These are phyloP conservation scores for Aphrophora alni DNA, from an alignment of 2,888 invertebrate species.

Conservation along the genomic window DNA sequence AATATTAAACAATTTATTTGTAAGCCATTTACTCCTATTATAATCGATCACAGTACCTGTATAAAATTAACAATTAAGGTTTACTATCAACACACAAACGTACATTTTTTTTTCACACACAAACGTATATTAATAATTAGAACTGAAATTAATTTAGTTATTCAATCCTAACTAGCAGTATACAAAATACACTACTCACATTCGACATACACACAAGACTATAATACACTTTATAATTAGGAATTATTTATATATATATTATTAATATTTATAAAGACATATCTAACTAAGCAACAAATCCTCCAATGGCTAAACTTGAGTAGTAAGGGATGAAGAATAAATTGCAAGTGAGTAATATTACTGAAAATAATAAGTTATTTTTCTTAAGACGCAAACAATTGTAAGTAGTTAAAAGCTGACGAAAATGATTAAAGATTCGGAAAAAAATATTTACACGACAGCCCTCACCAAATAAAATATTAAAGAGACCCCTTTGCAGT, in stretches of 20 bases:
- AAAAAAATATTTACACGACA: slow-evolving; percentile 30
- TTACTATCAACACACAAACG: slow-evolving; percentile 29
- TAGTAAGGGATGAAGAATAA: background rate
- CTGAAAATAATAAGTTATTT: background rate
- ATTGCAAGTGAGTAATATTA: background rate
- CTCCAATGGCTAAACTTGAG: slow-evolving; percentile 36
- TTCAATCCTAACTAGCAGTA: slow-evolving; percentile 48
- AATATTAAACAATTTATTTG: slow-evolving; percentile 41
- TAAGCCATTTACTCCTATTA: slow-evolving; percentile 34
- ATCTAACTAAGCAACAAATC: slow-evolving; percentile 40
- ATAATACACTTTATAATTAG: slow-evolving; percentile 46
- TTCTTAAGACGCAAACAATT: background rate
- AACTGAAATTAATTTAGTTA: slow-evolving; percentile 44
- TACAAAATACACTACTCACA: slow-evolving; percentile 42
- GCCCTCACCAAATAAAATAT: slow-evolving; percentile 34
- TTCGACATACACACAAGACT: slow-evolving; percentile 43
- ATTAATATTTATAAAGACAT: slow-evolving; percentile 32
- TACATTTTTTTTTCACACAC: slow-evolving; percentile 32
- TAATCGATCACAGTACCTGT: slow-evolving; percentile 48
- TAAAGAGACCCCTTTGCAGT: slow-evolving; percentile 36
- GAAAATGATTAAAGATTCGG: background rate
- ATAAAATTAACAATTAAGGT: slow-evolving; percentile 36
- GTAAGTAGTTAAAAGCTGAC: background rate
- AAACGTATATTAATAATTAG: slow-evolving; percentile 48
- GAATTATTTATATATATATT: slow-evolving; percentile 37